phyloP scores from a whole-genome alignment of 2,113 vertebrate species.

The Eclectus roratus region DNA sequence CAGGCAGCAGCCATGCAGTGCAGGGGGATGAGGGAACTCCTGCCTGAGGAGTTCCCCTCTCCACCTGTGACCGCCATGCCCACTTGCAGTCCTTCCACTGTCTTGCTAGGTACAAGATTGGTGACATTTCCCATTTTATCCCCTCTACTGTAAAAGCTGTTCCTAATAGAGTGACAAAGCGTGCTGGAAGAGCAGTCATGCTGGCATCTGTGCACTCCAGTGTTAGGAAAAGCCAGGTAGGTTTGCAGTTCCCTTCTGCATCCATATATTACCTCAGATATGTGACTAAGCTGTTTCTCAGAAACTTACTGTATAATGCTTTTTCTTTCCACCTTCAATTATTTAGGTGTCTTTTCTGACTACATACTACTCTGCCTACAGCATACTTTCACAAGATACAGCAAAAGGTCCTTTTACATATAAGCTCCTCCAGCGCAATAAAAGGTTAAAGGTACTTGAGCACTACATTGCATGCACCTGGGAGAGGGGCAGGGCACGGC shows the following conservation, averaged over 20 bases:
- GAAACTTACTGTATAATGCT: neutral
- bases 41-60: neutral
- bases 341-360: neutral
- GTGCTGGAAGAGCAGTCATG: fast-evolving
- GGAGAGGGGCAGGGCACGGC: neutral
- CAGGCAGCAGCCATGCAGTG: neutral
- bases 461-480: neutral
- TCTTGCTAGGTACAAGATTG: neutral
- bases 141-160: neutral
- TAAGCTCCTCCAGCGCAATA: neutral
- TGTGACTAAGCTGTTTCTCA: neutral
- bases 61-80: fast-evolving
- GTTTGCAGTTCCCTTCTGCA: neutral
- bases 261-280: neutral
- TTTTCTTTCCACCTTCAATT: neutral
- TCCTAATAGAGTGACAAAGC: neutral
- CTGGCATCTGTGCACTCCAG: neutral
- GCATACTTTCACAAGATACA: neutral
- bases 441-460: neutral
- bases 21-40: neutral
- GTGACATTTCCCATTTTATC: neutral
- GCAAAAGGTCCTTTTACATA: neutral
- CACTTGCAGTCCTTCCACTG: neutral
- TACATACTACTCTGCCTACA: neutral
- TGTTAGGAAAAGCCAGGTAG: neutral